phyloP scores from a whole-genome alignment of 2,888 invertebrate species.

The Leistus spinibarbis region DNA sequence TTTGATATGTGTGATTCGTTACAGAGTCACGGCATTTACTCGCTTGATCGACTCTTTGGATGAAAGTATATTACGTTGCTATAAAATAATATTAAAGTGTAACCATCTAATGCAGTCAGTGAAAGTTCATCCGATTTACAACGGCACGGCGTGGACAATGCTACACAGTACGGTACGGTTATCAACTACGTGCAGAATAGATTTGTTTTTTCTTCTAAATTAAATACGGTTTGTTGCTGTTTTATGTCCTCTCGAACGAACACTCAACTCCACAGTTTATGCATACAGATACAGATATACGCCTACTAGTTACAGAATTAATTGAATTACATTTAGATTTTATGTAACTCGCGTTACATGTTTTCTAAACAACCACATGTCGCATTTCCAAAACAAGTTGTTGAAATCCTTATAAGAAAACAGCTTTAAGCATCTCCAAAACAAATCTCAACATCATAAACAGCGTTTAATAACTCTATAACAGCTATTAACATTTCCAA shows the following conservation, averaged over 20 bases:
- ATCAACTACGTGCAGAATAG: not conserved
- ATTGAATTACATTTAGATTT: not conserved
- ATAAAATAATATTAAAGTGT: constrained; percentile 19
- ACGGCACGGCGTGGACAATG: not conserved
- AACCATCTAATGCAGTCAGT: constrained; percentile 15
- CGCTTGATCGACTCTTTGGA: not conserved
- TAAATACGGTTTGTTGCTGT: not conserved
- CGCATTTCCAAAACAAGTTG: no score
- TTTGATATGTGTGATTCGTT: not conserved
- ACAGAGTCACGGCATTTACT: not conserved
- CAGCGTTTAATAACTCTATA: no score
- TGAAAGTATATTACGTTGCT: not conserved
- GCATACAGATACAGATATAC: not conserved
- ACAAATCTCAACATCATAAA: no score
- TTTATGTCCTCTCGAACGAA: not conserved
- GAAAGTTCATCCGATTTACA: not conserved
- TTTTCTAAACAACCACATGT: not conserved
- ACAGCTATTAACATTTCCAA: no score
- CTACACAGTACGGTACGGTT: not conserved
- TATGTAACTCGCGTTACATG: not conserved
- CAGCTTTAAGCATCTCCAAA: no score
- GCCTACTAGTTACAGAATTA: not conserved
- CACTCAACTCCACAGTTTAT: not conserved
- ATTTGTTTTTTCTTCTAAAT: not conserved
- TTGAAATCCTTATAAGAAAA: no score